Evolutionary conservation across 2,888 invertebrate genomes (phyloP), one percentile per base, ranked within the genome.

Genomic region (Nymphalis urticae): DNA sequence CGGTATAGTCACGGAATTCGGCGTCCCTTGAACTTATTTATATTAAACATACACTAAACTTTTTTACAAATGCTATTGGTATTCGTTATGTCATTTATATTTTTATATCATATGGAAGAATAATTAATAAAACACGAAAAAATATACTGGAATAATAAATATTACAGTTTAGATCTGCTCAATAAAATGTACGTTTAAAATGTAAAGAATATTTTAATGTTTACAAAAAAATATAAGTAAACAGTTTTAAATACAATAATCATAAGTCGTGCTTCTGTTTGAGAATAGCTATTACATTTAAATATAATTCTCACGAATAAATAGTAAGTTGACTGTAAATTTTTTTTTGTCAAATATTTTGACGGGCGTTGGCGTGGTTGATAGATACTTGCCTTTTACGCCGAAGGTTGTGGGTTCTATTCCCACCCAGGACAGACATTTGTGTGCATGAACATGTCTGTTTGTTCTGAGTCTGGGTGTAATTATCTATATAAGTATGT

Each of bases 291-390:
- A 85, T 85, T 85, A 87, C 83, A 83, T 85, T 79, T 81, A 82
- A 83, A 80, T 82, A 77, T 77, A 82, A 82, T 82, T 82, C 78
- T 82, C 81, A 84, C 86, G 87, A 87, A 87, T 87, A 87, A 86
- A 71, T 69, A 71, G 80, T 80, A 78, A 81, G 80, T 82, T 82
- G 83, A 82, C 84, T 81, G 81, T 76, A n/a, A n/a, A n/a, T n/a
- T n/a, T n/a, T n/a, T n/a, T n/a, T n/a, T n/a, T n/a, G n/a, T n/a
- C n/a, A n/a, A n/a, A n/a, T n/a, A n/a, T n/a, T n/a, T n/a, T n/a
- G n/a, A n/a, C n/a, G n/a, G n/a, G n/a, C n/a, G n/a, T n/a, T n/a
- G n/a, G n/a, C n/a, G n/a, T n/a, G n/a, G n/a, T n/a, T n/a, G n/a
- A n/a, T n/a, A n/a, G n/a, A n/a, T n/a, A n/a, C n/a, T n/a, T n/a